These are phyloP conservation scores for Acromyrmex heyeri DNA, from an alignment of 1,140 invertebrate genomes.

Conservation along the genomic window DNA sequence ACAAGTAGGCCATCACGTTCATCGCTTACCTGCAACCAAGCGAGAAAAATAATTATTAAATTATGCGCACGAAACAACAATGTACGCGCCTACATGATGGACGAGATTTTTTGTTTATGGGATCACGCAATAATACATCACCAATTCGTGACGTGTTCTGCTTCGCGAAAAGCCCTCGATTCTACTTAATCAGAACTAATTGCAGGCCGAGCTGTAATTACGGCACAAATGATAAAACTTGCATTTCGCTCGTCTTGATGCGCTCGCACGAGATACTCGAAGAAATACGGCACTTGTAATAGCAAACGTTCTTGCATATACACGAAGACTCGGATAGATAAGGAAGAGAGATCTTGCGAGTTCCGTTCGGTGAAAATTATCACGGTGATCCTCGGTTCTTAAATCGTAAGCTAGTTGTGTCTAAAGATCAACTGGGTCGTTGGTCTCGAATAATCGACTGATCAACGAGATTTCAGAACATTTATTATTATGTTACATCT, in stretches of 20 bases:
- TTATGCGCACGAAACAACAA: conserved; percentile 36
- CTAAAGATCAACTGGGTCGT: conserved; percentile 1
- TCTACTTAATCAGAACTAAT: conserved; percentile 72
- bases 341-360: conserved; percentile 65
- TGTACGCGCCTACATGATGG: not conserved
- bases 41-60: conserved; percentile 53
- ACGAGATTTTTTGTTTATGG: not conserved
- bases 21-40: conserved; percentile 59
- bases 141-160: not conserved
- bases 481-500: not conserved
- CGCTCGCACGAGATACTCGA: conserved; percentile 73
- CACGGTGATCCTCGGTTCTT: conserved; percentile 1
- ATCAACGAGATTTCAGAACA: not conserved
- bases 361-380: conserved; percentile 57
- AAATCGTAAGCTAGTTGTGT: not conserved
- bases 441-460: not conserved
- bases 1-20: conserved; percentile 55
- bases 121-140: conserved; percentile 21
- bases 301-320: conserved; percentile 44
- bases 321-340: conserved; percentile 21
- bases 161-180: not conserved
- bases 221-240: conserved; percentile 79
- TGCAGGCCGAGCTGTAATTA: conserved; percentile 76
- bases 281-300: conserved; percentile 64
- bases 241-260: conserved; percentile 62